Evolutionary conservation across 1,140 invertebrate species (phyloP), one percentile per base, ranked within the genome.

Genomic region (Melitaea cinxia): DNA sequence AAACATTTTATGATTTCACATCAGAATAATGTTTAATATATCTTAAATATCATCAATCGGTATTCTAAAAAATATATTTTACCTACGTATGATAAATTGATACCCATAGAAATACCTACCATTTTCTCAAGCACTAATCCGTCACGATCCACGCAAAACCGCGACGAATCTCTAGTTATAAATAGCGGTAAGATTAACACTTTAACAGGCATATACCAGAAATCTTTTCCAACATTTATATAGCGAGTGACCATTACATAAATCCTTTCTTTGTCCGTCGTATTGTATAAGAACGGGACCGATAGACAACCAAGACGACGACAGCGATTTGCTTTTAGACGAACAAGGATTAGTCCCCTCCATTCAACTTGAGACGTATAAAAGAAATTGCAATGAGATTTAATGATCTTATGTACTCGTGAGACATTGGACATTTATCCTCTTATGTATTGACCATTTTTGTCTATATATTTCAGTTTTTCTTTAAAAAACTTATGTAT

Each of bases 271-370:
- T 54, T 65, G 26, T 42, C 45, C 21, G n/a, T 19, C 19, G 17
- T 45, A 45, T 45, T 17, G 39, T 45, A 19, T 45, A 15, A 59
- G 45, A 59, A 19, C 9, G 45, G 33, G 45, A 50, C 24, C 17
- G 6, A 37, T 35, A 24, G 30, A 33, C 19, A 14, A 42, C 39
- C 15, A 45, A 45, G 65, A 67, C 68, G 70, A 75, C 61, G 72
- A 80, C 78, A 78, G 45, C 68, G 63, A 60, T 78, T 70, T 73
- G 78, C 78, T 80, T 74, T 80, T 76, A 80, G 68, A 59, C 33
- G 47, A 65, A 37, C 75, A 52, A 33, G 17, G 58, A 52, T 28
- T 35, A 24, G 1, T 19, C 42, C 19, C 19, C 42, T 21, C 5
- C 10, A 4, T n/a, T 14, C 39, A 21, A 47, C 42, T 21, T 23